A percentile compares a stretch with the other conserved stretches of the same genome.
These are phyloP conservation scores for Congeria kusceri DNA, from an alignment of 2,888 invertebrate genomes.

Conservation along the genomic window DNA sequence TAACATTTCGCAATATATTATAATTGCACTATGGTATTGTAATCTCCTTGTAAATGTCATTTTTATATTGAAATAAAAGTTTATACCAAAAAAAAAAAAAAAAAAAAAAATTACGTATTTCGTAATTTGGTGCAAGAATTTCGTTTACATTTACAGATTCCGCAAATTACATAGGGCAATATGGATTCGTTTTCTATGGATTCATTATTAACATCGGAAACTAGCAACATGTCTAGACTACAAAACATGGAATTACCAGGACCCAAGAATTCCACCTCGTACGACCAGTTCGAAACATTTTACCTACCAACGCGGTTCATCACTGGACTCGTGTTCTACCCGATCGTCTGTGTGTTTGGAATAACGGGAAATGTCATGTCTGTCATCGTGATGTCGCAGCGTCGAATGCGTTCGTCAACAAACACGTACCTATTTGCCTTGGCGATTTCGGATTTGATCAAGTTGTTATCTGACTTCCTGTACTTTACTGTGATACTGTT, in stretches of 20 bases:
- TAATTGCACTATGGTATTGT: no score
- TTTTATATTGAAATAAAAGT: no score
- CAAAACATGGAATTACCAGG: conserved; percentile 4
- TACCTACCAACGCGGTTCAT: conserved; percentile 78
- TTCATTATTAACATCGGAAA: conserved; percentile 14
- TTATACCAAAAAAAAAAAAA: no score
- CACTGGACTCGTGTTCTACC: conserved; percentile 82
- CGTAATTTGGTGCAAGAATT: no score
- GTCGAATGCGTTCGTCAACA: conserved; percentile 82
- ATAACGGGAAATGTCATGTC: conserved; percentile 81
- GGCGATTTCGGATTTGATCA: conserved; percentile 82
- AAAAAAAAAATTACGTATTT: no score
- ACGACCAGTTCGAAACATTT: conserved; percentile 72
- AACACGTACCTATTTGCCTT: conserved; percentile 82
- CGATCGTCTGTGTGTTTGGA: conserved; percentile 80
- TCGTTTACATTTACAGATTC: conserved; percentile 44
- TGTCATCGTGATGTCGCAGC: conserved; percentile 79
- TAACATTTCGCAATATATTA: no score
- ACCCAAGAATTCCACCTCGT: not conserved
- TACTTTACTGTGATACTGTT: conserved; percentile 82
- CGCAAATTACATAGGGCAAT: conserved; percentile 24
- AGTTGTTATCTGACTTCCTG: conserved; percentile 82
- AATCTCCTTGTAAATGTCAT: no score
- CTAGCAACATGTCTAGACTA: conserved; percentile 1
- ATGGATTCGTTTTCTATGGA: conserved; percentile 2